A percentile compares a stretch with the other conserved stretches of the same genome.
phyloP scores from a whole-genome alignment of 2,113 vertebrate genomes.

The Antigone vipio region DNA sequence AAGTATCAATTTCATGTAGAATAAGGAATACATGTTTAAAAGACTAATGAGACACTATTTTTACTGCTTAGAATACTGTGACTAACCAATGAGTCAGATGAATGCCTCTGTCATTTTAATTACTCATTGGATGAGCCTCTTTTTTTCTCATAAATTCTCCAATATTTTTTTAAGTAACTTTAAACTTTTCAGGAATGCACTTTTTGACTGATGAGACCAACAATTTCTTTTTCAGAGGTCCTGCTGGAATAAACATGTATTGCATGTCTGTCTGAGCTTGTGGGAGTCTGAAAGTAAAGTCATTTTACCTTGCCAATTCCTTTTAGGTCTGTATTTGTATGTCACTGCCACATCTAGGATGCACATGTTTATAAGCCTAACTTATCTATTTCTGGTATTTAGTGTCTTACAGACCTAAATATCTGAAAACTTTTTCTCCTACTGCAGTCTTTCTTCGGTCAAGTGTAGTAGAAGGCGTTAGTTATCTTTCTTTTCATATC shows the following conservation, averaged over 20 bases:
- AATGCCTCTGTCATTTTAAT: conserved; percentile 70
- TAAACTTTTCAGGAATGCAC: conserved; percentile 29
- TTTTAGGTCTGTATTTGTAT: not conserved
- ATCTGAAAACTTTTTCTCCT: not conserved
- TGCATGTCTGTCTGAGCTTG: not conserved
- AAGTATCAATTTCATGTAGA: conserved; percentile 74
- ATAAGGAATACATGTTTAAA: conserved; percentile 73
- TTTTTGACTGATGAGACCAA: conserved; percentile 1
- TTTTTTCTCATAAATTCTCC: conserved; percentile 19
- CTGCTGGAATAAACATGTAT: not conserved
- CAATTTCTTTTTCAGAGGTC: not conserved
- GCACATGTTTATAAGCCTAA: not conserved
- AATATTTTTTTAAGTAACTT: conserved; percentile 38
- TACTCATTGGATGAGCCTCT: conserved; percentile 47
- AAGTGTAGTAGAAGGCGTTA: not conserved
- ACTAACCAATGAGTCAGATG: conserved; percentile 67
- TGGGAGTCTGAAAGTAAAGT: not conserved
- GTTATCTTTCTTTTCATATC: not conserved
- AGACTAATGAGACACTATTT: conserved; percentile 76
- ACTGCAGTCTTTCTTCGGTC: not conserved
- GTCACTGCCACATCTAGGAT: not conserved
- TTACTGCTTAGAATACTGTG: conserved; percentile 63
- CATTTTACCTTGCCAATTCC: not conserved
- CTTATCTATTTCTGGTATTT: not conserved
- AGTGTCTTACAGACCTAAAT: not conserved